Evolutionary conservation across 2,113 vertebrate genomes (phyloP).

Genomic region (Pyxicephalus adspersus): DNA sequence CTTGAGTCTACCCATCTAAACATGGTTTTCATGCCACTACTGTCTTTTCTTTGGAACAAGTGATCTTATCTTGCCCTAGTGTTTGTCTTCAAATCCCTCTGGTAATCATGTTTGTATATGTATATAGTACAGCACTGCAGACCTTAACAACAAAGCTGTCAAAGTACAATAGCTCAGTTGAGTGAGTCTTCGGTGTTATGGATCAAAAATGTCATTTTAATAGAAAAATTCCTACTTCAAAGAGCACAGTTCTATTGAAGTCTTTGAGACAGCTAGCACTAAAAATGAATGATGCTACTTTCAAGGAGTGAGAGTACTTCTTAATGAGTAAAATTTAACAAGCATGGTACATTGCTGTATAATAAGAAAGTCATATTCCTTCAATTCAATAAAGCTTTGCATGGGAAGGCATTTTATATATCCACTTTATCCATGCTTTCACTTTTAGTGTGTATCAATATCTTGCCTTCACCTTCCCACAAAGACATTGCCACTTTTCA

Average conservation of each 20-base stretch:
- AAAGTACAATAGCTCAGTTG: slow-evolving; percentile 34
- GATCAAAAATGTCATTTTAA: slow-evolving; percentile 50
- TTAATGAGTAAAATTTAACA: slow-evolving; percentile 52
- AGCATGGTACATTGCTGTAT: slow-evolving; percentile 26
- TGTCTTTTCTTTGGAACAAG: slow-evolving; percentile 4
- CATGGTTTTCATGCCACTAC: not conserved
- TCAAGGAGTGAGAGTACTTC: slow-evolving; percentile 24
- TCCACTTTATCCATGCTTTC: slow-evolving; percentile 40
- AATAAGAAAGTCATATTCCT: slow-evolving; percentile 46
- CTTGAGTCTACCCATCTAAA: not conserved
- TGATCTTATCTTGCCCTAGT: not conserved
- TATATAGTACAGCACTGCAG: slow-evolving; percentile 16
- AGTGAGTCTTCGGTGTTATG: slow-evolving; percentile 5
- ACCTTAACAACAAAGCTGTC: slow-evolving; percentile 42
- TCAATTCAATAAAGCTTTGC: slow-evolving; percentile 38
- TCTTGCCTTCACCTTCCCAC: slow-evolving; percentile 43
- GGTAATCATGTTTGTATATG: slow-evolving; percentile 35
- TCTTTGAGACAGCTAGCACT: slow-evolving; percentile 31
- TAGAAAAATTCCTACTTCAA: slow-evolving; percentile 52
- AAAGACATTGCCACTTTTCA: slow-evolving; percentile 50
- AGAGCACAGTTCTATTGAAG: slow-evolving; percentile 42
- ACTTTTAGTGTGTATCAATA: slow-evolving; percentile 44
- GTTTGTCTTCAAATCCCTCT: slow-evolving; percentile 25
- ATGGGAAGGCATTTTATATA: slow-evolving; percentile 37
- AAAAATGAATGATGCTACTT: slow-evolving; percentile 45